A percentile compares a stretch with the other conserved stretches of the same genome.
These are phyloP conservation scores for Microctonus hyperodae DNA, from an alignment of 2,888 invertebrate genomes.

Conservation along the genomic window DNA sequence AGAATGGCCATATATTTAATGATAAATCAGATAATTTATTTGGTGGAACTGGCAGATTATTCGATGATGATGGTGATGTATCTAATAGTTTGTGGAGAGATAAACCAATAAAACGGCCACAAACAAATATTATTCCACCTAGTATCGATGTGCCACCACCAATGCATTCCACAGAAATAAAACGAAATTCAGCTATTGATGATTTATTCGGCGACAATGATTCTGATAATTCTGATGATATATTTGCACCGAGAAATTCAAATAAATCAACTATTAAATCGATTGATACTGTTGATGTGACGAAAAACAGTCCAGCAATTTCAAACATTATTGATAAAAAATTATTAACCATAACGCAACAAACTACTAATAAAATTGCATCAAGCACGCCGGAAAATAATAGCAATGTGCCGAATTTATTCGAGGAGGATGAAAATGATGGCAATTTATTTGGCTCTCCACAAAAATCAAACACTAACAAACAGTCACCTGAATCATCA, in stretches of 20 bases:
- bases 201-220: conserved; percentile 59
- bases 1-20: conserved; percentile 46
- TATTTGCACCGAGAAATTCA: conserved; percentile 54
- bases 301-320: no score
- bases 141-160: conserved; percentile 60
- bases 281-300: conserved; percentile 14
- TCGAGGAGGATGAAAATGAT: conserved; percentile 49
- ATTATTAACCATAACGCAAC: conserved; percentile 15
- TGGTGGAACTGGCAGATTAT: conserved; percentile 45
- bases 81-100: conserved; percentile 50
- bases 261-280: conserved; percentile 39
- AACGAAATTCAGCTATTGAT: conserved; percentile 59
- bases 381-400: conserved; percentile 53
- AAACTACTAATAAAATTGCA: conserved; percentile 40
- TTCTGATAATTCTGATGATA: conserved; percentile 59
- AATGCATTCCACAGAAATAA: conserved; percentile 52
- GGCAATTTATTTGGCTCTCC: conserved; percentile 48
- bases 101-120: conserved; percentile 45
- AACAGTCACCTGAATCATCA: conserved; percentile 30
- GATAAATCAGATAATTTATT: conserved; percentile 49
- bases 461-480: conserved; percentile 29
- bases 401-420: conserved; percentile 44
- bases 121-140: conserved; percentile 56
- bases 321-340: not conserved
- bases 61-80: conserved; percentile 50